A percentile compares a stretch with the other conserved stretches of the same genome.
Evolutionary conservation across 2,797 vertebrate genomes (phyloP).

Genomic region (Luscinia megarhynchos): DNA sequence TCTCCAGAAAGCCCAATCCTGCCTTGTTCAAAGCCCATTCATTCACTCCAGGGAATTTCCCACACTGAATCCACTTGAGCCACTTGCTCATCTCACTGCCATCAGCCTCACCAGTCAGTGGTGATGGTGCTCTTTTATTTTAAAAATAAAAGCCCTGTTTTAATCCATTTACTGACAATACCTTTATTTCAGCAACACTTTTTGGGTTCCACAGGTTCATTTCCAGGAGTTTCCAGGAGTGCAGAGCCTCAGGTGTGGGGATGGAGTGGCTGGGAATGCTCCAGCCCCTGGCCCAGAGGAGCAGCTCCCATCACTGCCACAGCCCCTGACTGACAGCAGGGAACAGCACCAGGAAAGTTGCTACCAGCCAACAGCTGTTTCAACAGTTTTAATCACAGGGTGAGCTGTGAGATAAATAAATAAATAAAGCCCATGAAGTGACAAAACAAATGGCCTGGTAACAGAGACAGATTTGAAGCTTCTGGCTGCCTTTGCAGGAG

Average conservation of each 20-base stretch:
- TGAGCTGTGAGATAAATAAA: conserved; percentile 51
- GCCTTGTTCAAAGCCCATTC: background rate
- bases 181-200: background rate
- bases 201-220: background rate
- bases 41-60: background rate
- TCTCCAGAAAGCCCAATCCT: background rate
- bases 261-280: background rate
- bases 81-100: background rate
- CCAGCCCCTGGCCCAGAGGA: background rate
- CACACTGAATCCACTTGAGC: accelerated
- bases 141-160: background rate
- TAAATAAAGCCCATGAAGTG: conserved; percentile 55
- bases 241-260: background rate
- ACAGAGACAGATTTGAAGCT: conserved; percentile 52
- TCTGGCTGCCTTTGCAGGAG: conserved; percentile 48
- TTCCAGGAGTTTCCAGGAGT: background rate
- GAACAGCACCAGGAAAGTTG: background rate
- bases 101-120: accelerated
- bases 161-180: background rate
- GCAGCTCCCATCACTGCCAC: background rate
- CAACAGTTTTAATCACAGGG: conserved; percentile 62
- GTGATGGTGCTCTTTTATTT: background rate
- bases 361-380: conserved; percentile 55
- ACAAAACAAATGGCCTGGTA: conserved; percentile 64
- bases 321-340: background rate